These are phyloP conservation scores for Styela plicata DNA, from an alignment of 23 tunicate genomes.

Conservation along the genomic window DNA sequence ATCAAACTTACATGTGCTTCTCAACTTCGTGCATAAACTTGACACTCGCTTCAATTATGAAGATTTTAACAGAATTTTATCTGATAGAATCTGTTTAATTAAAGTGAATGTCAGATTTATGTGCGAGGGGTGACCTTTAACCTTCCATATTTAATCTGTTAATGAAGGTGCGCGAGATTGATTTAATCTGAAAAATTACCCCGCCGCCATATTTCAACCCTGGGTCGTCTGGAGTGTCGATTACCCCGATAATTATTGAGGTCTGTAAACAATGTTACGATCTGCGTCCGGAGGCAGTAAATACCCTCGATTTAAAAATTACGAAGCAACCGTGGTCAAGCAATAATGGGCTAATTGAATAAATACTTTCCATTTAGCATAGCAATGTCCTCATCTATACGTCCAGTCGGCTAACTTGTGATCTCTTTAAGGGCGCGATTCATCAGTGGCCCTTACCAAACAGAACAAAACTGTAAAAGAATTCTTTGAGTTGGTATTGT, in stretches of 20 bases:
- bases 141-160: constrained; percentile 28
- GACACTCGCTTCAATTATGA: too few relatives aligned
- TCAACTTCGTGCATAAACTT: too few relatives aligned
- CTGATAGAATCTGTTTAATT: too few relatives aligned
- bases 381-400: not conserved
- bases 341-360: constrained; percentile 21
- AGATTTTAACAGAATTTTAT: too few relatives aligned
- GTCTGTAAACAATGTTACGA: constrained; percentile 12
- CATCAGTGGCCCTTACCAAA: too few relatives aligned
- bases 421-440: too few relatives aligned
- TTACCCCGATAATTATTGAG: constrained; percentile 15
- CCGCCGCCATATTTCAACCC: not conserved
- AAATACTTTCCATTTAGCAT: constrained; percentile 19
- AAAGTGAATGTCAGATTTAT: not conserved
- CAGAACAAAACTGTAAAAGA: too few relatives aligned
- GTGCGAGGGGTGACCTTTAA: not conserved
- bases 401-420: too few relatives aligned
- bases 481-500: not conserved
- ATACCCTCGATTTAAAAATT: not conserved
- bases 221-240: constrained; percentile 18
- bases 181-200: constrained; percentile 26
- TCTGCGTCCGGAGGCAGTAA: not conserved
- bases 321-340: not conserved
- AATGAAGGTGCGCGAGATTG: constrained; percentile 10
- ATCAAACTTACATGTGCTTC: too few relatives aligned